Evolutionary conservation across 2,888 invertebrate genomes (phyloP).

Genomic region (Lochmaea crataegi): DNA sequence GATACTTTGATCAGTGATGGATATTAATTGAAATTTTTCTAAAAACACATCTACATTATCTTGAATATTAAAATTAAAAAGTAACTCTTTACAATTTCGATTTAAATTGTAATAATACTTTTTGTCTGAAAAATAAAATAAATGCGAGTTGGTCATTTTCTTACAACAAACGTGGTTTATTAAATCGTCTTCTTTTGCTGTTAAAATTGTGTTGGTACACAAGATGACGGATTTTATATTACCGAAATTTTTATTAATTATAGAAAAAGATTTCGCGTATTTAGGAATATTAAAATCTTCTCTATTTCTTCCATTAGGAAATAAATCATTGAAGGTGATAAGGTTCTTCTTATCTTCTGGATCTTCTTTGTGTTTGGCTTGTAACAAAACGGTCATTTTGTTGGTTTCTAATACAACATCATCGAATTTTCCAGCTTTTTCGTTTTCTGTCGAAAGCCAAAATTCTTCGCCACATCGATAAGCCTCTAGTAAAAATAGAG

Average conservation of each 20-base stretch:
- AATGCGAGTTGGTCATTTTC: background rate
- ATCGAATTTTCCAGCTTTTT: slow-evolving; percentile 4
- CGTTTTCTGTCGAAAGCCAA: slow-evolving; percentile 11
- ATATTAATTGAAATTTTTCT: background rate
- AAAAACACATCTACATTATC: background rate
- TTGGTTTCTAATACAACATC: slow-evolving; percentile 6
- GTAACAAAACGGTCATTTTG: background rate
- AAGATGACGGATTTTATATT: background rate
- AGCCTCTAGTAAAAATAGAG: background rate
- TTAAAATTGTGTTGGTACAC: background rate
- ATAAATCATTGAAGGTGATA: background rate
- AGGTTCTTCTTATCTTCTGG: background rate
- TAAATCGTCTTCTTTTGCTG: background rate
- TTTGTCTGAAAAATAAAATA: too few relatives aligned
- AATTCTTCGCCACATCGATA: background rate
- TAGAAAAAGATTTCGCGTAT: background rate
- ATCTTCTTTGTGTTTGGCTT: slow-evolving; percentile 17
- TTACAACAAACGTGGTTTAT: background rate
- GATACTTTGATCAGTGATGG: background rate
- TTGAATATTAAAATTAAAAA: too few relatives aligned
- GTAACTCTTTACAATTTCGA: background rate
- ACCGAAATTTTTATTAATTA: background rate
- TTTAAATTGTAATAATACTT: background rate
- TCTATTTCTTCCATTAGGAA: background rate
- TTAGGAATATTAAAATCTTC: slow-evolving; percentile 6